Base-by-base conservation (phyloP, 2,797 vertebrate species). In the Macropodus opercularis region DNA sequence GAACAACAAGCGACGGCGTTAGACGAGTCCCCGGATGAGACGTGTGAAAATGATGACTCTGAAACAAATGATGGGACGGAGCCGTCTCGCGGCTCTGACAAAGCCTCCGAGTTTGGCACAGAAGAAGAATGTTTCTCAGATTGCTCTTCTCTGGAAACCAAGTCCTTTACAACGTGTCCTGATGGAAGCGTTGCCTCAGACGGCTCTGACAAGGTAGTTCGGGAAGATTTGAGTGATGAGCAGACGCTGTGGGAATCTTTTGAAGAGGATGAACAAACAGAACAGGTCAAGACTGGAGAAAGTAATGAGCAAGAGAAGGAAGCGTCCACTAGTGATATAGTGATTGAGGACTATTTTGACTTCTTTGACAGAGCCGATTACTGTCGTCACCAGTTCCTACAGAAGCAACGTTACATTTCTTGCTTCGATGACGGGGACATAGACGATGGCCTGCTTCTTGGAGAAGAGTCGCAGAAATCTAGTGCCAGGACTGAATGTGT, bases 371-470 rank as follows among this genome's bases (percentile, higher is more conserved):
- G 67, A 48, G 53, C 11, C 2, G 87, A 88, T 44, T 38, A 39
- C 50, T 36, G 47, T 0, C 58, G 69, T 34, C 58, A 60, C 3
- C 9, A n/a, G 4, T 85, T 76, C 24, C 18, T 53, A 5, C 78
- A 79, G 26, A 86, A 75, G 38, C 65, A 2, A 8, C 23, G 3
- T 11, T 91, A 91, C 57, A 75, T 88, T 54, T 91, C 90, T 17
- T 91, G 89, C 63, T 91, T 91, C 0, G 90, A 91, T 3, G 90
- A 87, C 0, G 90, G 90, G 12, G 90, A 91, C 18, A 54, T 91
- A 40, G 72, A 89, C 0, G 80, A 85, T 2, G 12, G 14, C 0
- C 52, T 89, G 10, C 48, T 79, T 48, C 36, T 64, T 34, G 68
- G 87, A 31, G 53, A 79, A n/a, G 39, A 77, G 39, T 52, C 47